Base-by-base conservation (phyloP, 2,888 invertebrate species). In the Sinhomidia bicolor region DNA sequence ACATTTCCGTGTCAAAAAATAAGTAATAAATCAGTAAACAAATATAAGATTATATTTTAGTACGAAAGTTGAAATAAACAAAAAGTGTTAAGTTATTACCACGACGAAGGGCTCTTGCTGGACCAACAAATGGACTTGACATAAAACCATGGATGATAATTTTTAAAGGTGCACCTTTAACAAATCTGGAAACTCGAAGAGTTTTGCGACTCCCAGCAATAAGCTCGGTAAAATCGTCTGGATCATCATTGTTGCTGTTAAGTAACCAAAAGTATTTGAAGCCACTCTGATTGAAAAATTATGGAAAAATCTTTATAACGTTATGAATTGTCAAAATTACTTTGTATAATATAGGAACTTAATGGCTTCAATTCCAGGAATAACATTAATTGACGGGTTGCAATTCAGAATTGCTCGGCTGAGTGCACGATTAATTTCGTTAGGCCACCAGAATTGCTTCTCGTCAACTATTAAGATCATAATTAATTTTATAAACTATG, bases 61-160 rank as follows among this genome's bases (percentile, higher is more conserved):
- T 26, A 32, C 2, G 32, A 6, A 10, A 7, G 1, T n/a, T 32
- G n/a, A n/a, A n/a, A n/a, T n/a, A n/a, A n/a, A n/a, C n/a, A n/a
- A n/a, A n/a, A n/a, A n/a, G n/a, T n/a, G n/a, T n/a, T n/a, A n/a
- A n/a, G 2, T 32, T 14, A 17, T 78, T 57, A 89, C 90, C 82
- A 71, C 76, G 68, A 62, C 90, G 60, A 9, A 90, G 65, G 4
- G 65, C 65, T 74, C 80, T 85, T 0, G 89, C 83, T 1, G 90
- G 90, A 0, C 90, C 90, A 0, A 85, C 80, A 62, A 83, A 80
- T 14, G 85, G 88, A 57, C 68, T 78, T 6, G 90, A 90, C 88
- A 90, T 85, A 12, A 90, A 90, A 44, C 90, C 90, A 83, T 90
- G 90, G 47, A 88, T 90, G 5, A 90, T 65, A 32, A 90, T 78